Percentiles rank a stretch among this genome's conserved stretches.
phyloP scores from a whole-genome alignment of 2,113 vertebrate genomes.

The Rhynchomys soricoides region DNA sequence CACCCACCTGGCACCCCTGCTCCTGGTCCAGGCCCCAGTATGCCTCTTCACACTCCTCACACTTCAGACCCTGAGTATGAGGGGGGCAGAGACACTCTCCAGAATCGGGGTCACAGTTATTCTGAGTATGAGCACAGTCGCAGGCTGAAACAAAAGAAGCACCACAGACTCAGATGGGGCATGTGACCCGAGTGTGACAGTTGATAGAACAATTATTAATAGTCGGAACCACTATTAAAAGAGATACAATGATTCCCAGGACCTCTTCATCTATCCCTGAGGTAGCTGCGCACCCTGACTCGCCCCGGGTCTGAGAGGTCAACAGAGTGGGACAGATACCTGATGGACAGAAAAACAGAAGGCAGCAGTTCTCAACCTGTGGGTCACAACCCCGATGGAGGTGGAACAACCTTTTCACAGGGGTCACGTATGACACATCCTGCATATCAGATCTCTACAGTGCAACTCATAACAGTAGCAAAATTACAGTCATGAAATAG shows the following conservation, averaged over 20 bases:
- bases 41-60: slow-evolving; percentile 89
- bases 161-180: fast-evolving
- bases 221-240: background rate
- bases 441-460: background rate
- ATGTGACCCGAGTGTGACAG: fast-evolving
- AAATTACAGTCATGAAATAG: background rate
- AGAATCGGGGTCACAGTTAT: slow-evolving; percentile 89
- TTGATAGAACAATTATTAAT: too few species aligned
- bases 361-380: background rate
- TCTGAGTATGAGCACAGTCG: slow-evolving; percentile 91
- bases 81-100: slow-evolving; percentile 94
- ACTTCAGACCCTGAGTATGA: slow-evolving; percentile 89
- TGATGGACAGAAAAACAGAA: background rate
- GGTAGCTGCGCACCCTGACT: fast-evolving
- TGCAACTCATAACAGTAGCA: background rate
- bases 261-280: fast-evolving
- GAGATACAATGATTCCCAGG: background rate
- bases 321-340: background rate
- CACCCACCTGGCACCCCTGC: slow-evolving; percentile 92
- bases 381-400: background rate
- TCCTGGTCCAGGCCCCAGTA: slow-evolving; percentile 90
- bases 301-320: background rate
- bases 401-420: background rate
- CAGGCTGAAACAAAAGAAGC: slow-evolving; percentile 88
- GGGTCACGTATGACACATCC: background rate